Base-by-base conservation (phyloP, 2,113 vertebrate species). In the Cyanoderma ruficeps region DNA sequence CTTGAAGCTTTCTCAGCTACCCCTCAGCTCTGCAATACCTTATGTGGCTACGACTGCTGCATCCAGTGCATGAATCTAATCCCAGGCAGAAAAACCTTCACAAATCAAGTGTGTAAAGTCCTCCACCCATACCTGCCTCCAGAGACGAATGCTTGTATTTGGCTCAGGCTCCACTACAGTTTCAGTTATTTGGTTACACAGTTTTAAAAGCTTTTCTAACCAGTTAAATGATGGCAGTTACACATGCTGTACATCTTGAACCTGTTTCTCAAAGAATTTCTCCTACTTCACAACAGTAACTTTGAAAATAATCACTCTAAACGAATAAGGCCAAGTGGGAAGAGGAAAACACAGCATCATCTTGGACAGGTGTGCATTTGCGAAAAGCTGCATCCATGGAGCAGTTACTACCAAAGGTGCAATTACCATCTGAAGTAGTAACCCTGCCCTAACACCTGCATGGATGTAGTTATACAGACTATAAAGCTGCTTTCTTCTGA, bases 401-500 rank as follows among this genome's bases (percentile, higher is more conserved):
- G 71, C 31, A 74, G n/a, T 13, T 70, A 55, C 56, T 81, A 87
- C 72, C 87, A 71, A 83, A 84, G 81, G 53, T 49, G 52, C 53
- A 92, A 59, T 78, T 89, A 82, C 84, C 60, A 80, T 7, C 68
- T 94, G 81, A 84, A 91, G 84, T 5, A 31, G 72, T 68, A 68
- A 53, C n/a, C n/a, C 57, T 89, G 57, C 74, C 69, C 77, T 56
- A 91, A 56, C 65, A 92, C 37, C 92, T 87, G 91, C 91, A 60
- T 4, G 4, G 72, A 82, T 52, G n/a, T 37, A 81, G 69, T 28
- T 64, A 61, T 0, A 59, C 33, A 50, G 64, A 70, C 28, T 42
- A 70, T 23, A 90, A 96, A 70, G 64, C 60, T 60, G 52, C 47
- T 93, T 92, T 89, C 60, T 88, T 59, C 89, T 92, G 64, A 25